These are phyloP conservation scores for Xanthorhoe designata DNA, from an alignment of 2,888 invertebrate species.

Conservation along the genomic window DNA sequence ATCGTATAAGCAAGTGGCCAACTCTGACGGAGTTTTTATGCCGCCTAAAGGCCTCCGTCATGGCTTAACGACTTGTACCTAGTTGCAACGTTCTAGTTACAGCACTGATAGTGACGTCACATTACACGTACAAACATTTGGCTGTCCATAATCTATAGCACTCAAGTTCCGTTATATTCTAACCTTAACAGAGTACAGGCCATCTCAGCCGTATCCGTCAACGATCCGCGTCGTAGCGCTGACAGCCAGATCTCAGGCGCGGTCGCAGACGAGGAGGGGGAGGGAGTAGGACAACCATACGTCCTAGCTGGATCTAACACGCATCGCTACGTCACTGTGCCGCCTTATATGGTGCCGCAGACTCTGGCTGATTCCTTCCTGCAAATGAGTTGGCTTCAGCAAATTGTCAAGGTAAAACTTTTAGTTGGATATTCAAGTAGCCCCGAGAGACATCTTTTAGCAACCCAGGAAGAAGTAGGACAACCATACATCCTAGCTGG, in stretches of 20 bases:
- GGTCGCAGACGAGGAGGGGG: conserved; percentile 6
- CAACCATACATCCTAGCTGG: conserved; percentile 69
- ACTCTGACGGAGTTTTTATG: too few relatives aligned
- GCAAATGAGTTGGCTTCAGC: conserved; percentile 76
- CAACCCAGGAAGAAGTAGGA: conserved; percentile 37
- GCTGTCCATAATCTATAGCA: background rate
- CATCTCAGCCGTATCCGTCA: conserved; percentile 8
- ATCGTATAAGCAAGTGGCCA: too few relatives aligned
- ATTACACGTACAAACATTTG: background rate
- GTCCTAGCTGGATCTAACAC: conserved; percentile 70
- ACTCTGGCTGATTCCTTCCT: conserved; percentile 73
- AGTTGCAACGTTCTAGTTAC: too few relatives aligned
- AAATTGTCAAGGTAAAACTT: conserved; percentile 74
- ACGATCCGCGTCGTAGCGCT: conserved; percentile 13
- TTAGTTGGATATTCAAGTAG: too few relatives aligned
- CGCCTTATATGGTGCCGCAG: conserved; percentile 73
- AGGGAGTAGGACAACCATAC: conserved; percentile 53
- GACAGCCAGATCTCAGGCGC: conserved; percentile 22
- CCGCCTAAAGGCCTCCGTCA: too few relatives aligned
- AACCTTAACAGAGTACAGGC: conserved; percentile 7
- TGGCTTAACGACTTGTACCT: too few relatives aligned
- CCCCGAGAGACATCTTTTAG: too few relatives aligned
- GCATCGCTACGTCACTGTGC: conserved; percentile 65
- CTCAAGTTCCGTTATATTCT: background rate
- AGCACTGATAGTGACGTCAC: background rate